Base-by-base conservation (phyloP, 2,113 vertebrate genomes). In the Collichthys lucidus region DNA sequence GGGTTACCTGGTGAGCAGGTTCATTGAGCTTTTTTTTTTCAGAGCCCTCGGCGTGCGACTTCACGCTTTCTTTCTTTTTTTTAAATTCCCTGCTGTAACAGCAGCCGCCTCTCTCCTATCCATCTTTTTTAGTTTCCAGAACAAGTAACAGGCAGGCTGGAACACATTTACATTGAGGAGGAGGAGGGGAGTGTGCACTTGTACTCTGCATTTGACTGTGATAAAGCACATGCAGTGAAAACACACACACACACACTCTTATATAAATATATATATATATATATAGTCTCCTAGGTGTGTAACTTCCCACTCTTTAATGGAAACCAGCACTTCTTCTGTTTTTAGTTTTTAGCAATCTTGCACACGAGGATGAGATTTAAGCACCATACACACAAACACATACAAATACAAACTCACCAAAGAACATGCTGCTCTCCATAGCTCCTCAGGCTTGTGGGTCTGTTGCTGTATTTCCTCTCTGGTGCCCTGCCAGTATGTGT, bases 341-440 rank as follows among this genome's bases (percentile, higher is more conserved):
- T 56, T 24, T 49, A 46, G 60, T 73, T 26, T 26, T 26, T 26
- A 47, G 15, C 26, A 52, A 19, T 70, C 19, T 60, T 60, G 52
- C 50, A 19, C 60, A 73, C 40, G 5, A 15, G 40, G 46, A 73
- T 55, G 26, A 29, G 44, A 65, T 59, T 26, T 59, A 49, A 74
- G 74, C 67, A 63, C 12, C n/a, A n/a, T 4, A 65, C 11, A 26
- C 4, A 59, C 46, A 35, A 3, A 69, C 44, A 46, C 4, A 14
- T 4, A n/a, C n/a, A 79, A 84, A 86, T 83, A 94, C 93, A 94
- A 93, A 99, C 97, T 99, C 95, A 99, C 98, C 98, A 93, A 99
- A 97, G 96, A 98, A 99, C 97, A 99, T 98, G 95, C 95, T 98
- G 96, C 96, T 96, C 95, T 97, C 97, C 97, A 97, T 97, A 89